phyloP scores from a whole-genome alignment of 2,888 invertebrate species.

The Chalcis sispes region DNA sequence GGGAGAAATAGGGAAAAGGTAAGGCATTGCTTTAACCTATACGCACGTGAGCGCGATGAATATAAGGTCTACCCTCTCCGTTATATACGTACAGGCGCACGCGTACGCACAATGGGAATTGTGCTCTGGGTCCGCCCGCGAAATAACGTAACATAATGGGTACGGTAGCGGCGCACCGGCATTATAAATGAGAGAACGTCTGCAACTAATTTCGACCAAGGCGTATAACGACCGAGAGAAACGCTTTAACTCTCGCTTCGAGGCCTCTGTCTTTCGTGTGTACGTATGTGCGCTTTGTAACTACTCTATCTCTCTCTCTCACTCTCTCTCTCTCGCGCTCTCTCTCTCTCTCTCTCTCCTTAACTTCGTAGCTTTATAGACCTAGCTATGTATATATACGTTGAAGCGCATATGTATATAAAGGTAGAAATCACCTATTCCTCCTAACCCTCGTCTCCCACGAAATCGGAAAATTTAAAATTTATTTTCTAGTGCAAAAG shows the following conservation, averaged over 20 bases:
- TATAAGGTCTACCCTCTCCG: background rate
- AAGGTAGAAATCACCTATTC: too few species aligned
- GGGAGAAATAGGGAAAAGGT: conserved; percentile 39
- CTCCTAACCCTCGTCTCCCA: too few species aligned
- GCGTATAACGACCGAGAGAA: conserved; percentile 29
- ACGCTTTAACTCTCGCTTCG: conserved; percentile 32
- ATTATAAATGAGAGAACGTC: conserved; percentile 72
- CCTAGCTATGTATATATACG: too few species aligned
- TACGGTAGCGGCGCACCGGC: conserved; percentile 61
- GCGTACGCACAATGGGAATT: conserved; percentile 67
- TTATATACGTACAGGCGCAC: background rate
- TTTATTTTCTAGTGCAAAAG: too few species aligned
- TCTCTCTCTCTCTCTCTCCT: background rate
- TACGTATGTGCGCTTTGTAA: too few species aligned
- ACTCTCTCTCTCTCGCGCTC: background rate
- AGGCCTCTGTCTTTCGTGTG: background rate
- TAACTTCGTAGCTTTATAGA: too few species aligned
- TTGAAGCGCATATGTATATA: too few species aligned
- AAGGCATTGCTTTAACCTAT: too few species aligned
- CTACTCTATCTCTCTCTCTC: background rate
- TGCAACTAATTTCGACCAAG: conserved; percentile 69
- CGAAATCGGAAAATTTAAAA: too few species aligned
- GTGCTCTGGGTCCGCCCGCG: conserved; percentile 55
- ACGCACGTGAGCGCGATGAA: background rate
- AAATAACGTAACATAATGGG: conserved; percentile 64